Evolutionary conservation across 2,113 vertebrate genomes (phyloP).

Genomic region (Polyodon spathula): DNA sequence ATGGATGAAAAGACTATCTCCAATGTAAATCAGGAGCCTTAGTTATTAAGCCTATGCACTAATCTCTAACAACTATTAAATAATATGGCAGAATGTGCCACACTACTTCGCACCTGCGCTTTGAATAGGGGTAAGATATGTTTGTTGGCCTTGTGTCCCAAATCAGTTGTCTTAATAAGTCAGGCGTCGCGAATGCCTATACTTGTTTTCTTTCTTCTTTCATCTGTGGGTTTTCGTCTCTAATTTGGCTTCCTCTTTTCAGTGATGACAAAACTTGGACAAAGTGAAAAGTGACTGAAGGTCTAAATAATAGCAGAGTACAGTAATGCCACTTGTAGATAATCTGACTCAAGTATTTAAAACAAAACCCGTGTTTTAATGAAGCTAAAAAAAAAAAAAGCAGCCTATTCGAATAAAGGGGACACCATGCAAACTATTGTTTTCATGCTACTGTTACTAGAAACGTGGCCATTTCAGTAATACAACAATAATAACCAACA

Average conservation of each 20-base stretch:
- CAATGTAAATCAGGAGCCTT: constrained; percentile 80
- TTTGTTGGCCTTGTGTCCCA: constrained; percentile 90
- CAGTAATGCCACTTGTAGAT: neutral
- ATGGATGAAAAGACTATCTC: constrained; percentile 74
- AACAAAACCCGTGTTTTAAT: too few relatives aligned
- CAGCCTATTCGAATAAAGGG: too few relatives aligned
- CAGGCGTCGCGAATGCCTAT: constrained; percentile 74
- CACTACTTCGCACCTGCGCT: constrained; percentile 95
- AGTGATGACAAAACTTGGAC: constrained; percentile 26
- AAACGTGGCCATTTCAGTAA: too few relatives aligned
- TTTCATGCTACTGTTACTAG: too few relatives aligned
- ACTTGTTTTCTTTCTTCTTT: constrained; percentile 78
- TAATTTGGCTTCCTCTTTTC: constrained; percentile 67
- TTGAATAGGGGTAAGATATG: constrained; percentile 94
- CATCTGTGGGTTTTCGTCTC: constrained; percentile 78
- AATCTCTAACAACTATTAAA: constrained; percentile 91
- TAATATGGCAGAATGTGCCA: constrained; percentile 83
- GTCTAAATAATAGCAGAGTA: neutral
- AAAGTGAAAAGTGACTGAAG: constrained; percentile 7
- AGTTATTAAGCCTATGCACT: constrained; percentile 81
- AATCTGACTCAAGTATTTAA: neutral
- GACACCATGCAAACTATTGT: too few relatives aligned
- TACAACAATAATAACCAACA: neutral
- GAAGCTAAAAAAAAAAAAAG: too few relatives aligned
- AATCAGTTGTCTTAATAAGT: constrained; percentile 86